phyloP scores from a whole-genome alignment of 2,888 invertebrate genomes.

The Phengaris alcon region DNA sequence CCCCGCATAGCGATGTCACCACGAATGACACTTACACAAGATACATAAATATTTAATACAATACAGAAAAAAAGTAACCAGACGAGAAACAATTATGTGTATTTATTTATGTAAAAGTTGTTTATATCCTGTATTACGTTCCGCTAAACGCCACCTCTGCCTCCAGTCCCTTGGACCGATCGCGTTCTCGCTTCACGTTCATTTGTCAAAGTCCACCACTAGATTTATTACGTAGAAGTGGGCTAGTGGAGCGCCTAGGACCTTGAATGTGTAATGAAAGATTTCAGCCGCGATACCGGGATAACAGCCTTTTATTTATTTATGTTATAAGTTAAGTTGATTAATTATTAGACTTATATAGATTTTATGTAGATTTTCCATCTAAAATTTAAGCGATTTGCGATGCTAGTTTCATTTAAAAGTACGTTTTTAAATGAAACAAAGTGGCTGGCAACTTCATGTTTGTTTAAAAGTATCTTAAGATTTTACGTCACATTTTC shows the following conservation, averaged over 20 bases:
- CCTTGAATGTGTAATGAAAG: conserved; percentile 37
- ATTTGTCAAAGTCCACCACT: conserved; percentile 46
- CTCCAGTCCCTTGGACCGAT: conserved; percentile 31
- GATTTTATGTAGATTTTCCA: too few relatives aligned
- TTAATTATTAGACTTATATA: neutral
- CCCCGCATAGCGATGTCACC: too few relatives aligned
- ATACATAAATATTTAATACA: too few relatives aligned
- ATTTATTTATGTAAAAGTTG: too few relatives aligned
- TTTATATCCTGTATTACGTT: neutral
- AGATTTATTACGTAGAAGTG: conserved; percentile 43
- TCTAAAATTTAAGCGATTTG: too few relatives aligned
- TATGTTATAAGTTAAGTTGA: neutral
- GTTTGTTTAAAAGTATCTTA: neutral
- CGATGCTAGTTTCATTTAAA: too few relatives aligned
- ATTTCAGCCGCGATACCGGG: conserved; percentile 19
- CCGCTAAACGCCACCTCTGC: neutral
- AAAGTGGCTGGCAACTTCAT: neutral
- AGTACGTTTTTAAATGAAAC: neutral
- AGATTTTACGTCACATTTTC: neutral
- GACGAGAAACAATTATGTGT: too few relatives aligned
- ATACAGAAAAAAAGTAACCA: too few relatives aligned
- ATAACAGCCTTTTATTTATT: conserved; percentile 15
- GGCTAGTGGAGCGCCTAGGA: conserved; percentile 39
- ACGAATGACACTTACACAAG: too few relatives aligned
- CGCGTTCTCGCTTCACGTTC: conserved; percentile 39